A percentile compares a stretch with the other conserved stretches of the same genome.
phyloP scores from a whole-genome alignment of 2,888 invertebrate genomes.

The Trissolcus brochymenae region DNA sequence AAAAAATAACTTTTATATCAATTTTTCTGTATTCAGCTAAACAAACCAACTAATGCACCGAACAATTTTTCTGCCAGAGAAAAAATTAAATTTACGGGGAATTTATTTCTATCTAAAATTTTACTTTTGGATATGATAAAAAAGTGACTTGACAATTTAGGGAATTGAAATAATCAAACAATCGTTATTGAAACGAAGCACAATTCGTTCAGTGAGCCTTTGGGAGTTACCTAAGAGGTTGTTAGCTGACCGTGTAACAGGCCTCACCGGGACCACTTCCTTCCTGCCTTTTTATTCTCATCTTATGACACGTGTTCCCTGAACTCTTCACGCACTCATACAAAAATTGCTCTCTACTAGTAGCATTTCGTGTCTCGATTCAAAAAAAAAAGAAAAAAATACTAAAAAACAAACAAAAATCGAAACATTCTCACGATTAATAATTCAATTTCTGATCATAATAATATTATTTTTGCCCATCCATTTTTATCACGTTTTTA shows the following conservation, averaged over 20 bases:
- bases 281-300: conserved; percentile 30
- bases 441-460: no score
- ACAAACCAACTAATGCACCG: no score
- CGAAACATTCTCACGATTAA: no score
- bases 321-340: conserved; percentile 25
- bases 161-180: conserved; percentile 67
- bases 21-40: no score
- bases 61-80: no score
- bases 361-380: conserved; percentile 2
- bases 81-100: no score
- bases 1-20: no score
- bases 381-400: no score
- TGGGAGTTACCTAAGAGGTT: conserved; percentile 68
- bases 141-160: conserved; percentile 17
- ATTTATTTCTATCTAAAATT: not conserved
- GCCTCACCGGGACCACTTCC: conserved; percentile 68
- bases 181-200: conserved; percentile 64
- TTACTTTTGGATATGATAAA: not conserved
- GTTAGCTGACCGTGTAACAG: conserved; percentile 73
- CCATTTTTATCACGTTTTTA: not conserved
- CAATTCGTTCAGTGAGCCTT: conserved; percentile 65
- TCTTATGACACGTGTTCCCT: conserved; percentile 35
- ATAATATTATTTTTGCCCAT: no score
- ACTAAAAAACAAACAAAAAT: no score
- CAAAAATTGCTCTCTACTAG: not conserved